Conservation (phyloP, 2,888 invertebrate species). For the Xylota sylvarum region DNA sequence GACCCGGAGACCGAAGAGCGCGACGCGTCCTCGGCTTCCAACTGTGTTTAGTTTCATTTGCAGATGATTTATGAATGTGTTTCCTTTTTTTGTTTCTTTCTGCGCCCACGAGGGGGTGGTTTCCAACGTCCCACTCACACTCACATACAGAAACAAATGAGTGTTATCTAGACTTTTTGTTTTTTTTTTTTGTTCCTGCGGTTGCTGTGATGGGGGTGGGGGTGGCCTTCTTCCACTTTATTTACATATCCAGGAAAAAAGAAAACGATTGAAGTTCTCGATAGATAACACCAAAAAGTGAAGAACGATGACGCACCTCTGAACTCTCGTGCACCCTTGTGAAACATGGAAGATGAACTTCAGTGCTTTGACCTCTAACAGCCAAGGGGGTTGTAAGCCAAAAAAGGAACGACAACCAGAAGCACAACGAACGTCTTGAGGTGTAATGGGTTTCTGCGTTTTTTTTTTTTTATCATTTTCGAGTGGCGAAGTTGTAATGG, state of each 20-base stretch:
- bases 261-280: conserved; percentile 34
- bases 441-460: conserved; percentile 27
- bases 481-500: conserved; percentile 46
- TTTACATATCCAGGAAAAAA: conserved; percentile 36
- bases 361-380: conserved; percentile 33
- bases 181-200: too few species aligned
- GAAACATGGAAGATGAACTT: conserved; percentile 36
- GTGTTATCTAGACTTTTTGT: conserved; percentile 31
- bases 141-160: conserved; percentile 43
- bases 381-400: not conserved
- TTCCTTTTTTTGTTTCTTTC: conserved; percentile 23
- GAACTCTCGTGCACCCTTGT: conserved; percentile 38
- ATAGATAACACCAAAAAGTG: conserved; percentile 41
- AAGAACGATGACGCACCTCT: conserved; percentile 39
- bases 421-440: conserved; percentile 17
- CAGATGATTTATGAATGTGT: conserved; percentile 65
- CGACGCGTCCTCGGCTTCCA: conserved; percentile 2
- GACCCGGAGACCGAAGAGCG: not conserved
- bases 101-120: not conserved
- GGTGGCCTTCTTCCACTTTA: not conserved
- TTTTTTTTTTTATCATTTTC: conserved; percentile 28
- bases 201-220: conserved; percentile 13
- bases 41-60: conserved; percentile 58
- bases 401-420: conserved; percentile 3
- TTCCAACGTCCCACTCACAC: not conserved